Percentiles rank a stretch among this genome's conserved stretches.
Conservation (phyloP, 2,797 vertebrate genomes). For the Strix occidentalis region DNA sequence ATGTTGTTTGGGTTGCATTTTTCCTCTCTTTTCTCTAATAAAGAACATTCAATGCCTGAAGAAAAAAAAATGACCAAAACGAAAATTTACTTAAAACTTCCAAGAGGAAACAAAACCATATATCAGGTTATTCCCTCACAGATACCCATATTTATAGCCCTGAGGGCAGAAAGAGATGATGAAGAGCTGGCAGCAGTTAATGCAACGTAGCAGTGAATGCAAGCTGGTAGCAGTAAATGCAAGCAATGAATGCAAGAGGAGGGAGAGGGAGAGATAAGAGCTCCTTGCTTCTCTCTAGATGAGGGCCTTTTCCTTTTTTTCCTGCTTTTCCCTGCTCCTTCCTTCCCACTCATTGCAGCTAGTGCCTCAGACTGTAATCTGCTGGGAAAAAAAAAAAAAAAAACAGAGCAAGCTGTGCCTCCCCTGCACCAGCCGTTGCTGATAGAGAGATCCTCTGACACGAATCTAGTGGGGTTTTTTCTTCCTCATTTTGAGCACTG, state of each 20-base stretch:
- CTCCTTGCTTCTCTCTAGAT: neutral
- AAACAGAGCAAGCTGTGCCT: conserved; percentile 14
- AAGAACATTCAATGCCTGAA: neutral
- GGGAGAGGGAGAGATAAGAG: neutral
- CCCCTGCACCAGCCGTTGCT: conserved; percentile 33
- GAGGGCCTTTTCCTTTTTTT: conserved; percentile 13
- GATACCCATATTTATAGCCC: neutral
- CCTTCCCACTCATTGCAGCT: conserved; percentile 53
- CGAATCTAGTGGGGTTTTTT: neutral
- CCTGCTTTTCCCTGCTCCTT: conserved; percentile 2
- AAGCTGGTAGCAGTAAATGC: too few species aligned
- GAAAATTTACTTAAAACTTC: neutral
- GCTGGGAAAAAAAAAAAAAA: neutral
- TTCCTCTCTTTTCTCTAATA: neutral
- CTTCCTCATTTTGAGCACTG: neutral
- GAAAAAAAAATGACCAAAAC: neutral
- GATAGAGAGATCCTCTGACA: conserved; percentile 35
- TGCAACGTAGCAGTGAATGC: neutral
- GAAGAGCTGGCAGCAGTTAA: neutral
- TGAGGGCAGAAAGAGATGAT: neutral
- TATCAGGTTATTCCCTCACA: neutral
- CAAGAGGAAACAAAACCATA: neutral
- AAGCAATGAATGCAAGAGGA: neutral
- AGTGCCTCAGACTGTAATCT: conserved; percentile 15
- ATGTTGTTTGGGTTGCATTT: conserved; percentile 55